A percentile compares a stretch with the other conserved stretches of the same genome.
phyloP scores from a whole-genome alignment of 1,140 invertebrate species.

The Calliphora vicina region DNA sequence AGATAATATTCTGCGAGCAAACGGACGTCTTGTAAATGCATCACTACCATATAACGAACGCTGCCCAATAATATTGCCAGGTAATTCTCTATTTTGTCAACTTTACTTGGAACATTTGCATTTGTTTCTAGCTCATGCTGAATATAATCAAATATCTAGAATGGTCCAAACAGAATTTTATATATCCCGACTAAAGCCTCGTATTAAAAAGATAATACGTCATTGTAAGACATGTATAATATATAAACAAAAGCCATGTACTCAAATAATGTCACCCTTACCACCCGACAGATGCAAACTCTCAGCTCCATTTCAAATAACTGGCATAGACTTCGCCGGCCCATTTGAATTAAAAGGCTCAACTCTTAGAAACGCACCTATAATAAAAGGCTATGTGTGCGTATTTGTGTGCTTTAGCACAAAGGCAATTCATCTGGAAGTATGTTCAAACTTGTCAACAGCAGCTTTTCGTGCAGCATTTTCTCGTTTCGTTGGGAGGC shows the following conservation, averaged over 20 bases:
- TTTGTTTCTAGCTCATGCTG: no score
- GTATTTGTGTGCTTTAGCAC: not conserved
- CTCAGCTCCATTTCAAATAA: not conserved
- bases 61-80: no score
- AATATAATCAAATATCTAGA: no score
- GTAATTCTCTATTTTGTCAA: no score
- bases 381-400: not conserved
- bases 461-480: not conserved
- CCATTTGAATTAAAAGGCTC: not conserved
- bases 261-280: slow-evolving; percentile 11
- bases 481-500: not conserved
- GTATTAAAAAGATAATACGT: not conserved
- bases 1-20: no score
- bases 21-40: no score
- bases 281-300: not conserved
- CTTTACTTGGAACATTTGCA: not conserved
- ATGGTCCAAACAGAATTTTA: not conserved
- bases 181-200: not conserved
- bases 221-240: not conserved
- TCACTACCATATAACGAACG: no score
- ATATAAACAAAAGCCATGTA: not conserved
- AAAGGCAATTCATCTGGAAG: not conserved
- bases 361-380: not conserved
- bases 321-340: not conserved
- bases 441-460: not conserved